Evolutionary conservation across 2,113 vertebrate species (phyloP).

Genomic region (Australoheros scitulus): DNA sequence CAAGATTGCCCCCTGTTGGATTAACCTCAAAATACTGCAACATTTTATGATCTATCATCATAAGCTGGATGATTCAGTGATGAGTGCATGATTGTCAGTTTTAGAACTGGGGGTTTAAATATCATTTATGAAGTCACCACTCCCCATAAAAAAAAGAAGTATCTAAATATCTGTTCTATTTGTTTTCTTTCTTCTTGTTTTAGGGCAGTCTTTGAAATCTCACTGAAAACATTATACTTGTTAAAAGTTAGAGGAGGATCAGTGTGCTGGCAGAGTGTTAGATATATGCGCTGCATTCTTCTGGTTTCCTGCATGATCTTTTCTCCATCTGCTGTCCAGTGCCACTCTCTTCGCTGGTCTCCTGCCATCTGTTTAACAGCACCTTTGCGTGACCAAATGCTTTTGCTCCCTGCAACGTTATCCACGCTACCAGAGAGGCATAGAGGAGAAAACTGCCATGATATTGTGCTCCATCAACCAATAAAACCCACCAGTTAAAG

Average conservation of each 20-base stretch:
- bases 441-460: slow-evolving; percentile 68
- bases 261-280: slow-evolving; percentile 26
- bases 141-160: neutral
- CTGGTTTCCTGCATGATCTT: slow-evolving; percentile 57
- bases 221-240: neutral
- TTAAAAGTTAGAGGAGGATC: slow-evolving; percentile 5
- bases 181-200: neutral
- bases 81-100: neutral
- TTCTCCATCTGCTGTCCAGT: slow-evolving; percentile 77
- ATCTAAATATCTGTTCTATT: neutral
- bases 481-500: slow-evolving; percentile 78
- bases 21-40: neutral
- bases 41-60: neutral
- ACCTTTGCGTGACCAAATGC: slow-evolving; percentile 74
- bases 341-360: slow-evolving; percentile 71
- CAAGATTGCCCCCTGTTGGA: slow-evolving; percentile 74
- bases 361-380: slow-evolving; percentile 77
- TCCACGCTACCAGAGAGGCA: slow-evolving; percentile 68
- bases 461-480: slow-evolving; percentile 73
- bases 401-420: slow-evolving; percentile 64
- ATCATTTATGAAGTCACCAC: neutral
- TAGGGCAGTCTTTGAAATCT: neutral
- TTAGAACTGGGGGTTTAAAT: neutral
- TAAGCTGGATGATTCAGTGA: neutral
- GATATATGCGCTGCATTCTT: slow-evolving; percentile 41